Percentiles rank a stretch among this genome's conserved stretches.
phyloP scores from a whole-genome alignment of 2,797 vertebrate species.

The Danio albolineatus region DNA sequence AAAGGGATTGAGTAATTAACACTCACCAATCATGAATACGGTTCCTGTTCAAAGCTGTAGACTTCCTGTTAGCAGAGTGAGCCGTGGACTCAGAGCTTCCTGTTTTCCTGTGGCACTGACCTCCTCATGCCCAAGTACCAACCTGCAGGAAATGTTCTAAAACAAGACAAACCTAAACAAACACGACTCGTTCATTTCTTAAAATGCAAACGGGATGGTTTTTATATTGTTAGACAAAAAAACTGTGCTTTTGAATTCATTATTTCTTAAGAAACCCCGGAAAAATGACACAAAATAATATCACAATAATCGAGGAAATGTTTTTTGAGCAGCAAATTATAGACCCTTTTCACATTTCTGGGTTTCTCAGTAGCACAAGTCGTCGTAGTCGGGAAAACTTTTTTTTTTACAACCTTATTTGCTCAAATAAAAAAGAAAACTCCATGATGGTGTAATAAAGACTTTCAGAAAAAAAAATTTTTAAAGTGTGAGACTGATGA shows the following conservation, averaged over 20 bases:
- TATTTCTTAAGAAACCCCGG: not conserved
- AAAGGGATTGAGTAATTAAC: slow-evolving; percentile 8
- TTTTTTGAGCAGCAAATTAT: not conserved
- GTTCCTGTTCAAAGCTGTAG: slow-evolving; percentile 21
- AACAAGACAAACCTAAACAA: slow-evolving; percentile 23
- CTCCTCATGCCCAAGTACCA: slow-evolving; percentile 37
- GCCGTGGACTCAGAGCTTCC: slow-evolving; percentile 42
- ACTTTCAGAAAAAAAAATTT: too few relatives aligned
- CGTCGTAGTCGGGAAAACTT: too few relatives aligned
- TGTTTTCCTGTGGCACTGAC: slow-evolving; percentile 52
- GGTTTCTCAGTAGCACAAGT: too few relatives aligned
- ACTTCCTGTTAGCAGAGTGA: slow-evolving; percentile 49
- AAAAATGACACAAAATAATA: not conserved
- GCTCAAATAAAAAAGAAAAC: too few relatives aligned
- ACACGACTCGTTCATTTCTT: not conserved
- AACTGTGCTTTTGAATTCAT: not conserved
- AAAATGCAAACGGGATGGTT: not conserved
- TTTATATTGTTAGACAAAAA: too few relatives aligned
- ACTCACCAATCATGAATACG: slow-evolving; percentile 22
- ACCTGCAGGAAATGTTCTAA: slow-evolving; percentile 37
- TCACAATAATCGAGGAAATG: not conserved
- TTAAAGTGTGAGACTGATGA: too few relatives aligned
- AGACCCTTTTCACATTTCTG: too few relatives aligned
- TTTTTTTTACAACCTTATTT: too few relatives aligned
- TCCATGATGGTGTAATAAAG: too few relatives aligned